Base-by-base conservation (phyloP, 2,113 vertebrate species). In the Chaenocephalus aceratus region DNA sequence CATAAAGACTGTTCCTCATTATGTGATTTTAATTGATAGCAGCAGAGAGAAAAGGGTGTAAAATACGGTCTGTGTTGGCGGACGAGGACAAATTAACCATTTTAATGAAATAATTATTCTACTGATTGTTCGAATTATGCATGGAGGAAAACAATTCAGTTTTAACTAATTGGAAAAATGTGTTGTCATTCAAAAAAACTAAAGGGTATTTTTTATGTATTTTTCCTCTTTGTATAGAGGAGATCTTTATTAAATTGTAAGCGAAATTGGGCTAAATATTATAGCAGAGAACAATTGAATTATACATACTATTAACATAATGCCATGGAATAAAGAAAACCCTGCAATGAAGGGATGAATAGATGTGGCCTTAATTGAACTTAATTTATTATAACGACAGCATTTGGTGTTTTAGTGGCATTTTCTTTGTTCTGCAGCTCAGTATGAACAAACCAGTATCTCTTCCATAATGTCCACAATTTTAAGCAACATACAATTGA, bases 21-120 rank as follows among this genome's bases (percentile, higher is more conserved):
- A 93, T 91, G 72, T 75, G 80, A 87, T 89, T 90, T 91, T 92
- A 93, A 94, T 90, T 90, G 85, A 92, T 88, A 69, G 71, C 36
- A 80, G 66, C 21, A 70, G 51, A 85, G 61, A 85, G 44, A 85
- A 85, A 86, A 57, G 60, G 76, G 51, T 46, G n/a, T 57, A 75
- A 83, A 87, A 86, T 68, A 77, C 30, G 67, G 79, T 57, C 86
- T 66, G 54, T 84, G 53, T 88, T 80, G 66, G 81, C 52, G 73
- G 79, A 77, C 49, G 10, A 82, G 84, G 80, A 87, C 84, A 94
- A 93, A 92, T 93, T 70, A 92, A 88, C 75, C 75, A 64, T 88
- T 90, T 88, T 88, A 87, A 89, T 90, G 79, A 90, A 94, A 93
- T 82, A 84, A 91, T 86, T 79, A 82, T 82, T 86, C 68, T 30